Conservation (phyloP, 1,140 invertebrate species). For the Penaeus indicus region DNA sequence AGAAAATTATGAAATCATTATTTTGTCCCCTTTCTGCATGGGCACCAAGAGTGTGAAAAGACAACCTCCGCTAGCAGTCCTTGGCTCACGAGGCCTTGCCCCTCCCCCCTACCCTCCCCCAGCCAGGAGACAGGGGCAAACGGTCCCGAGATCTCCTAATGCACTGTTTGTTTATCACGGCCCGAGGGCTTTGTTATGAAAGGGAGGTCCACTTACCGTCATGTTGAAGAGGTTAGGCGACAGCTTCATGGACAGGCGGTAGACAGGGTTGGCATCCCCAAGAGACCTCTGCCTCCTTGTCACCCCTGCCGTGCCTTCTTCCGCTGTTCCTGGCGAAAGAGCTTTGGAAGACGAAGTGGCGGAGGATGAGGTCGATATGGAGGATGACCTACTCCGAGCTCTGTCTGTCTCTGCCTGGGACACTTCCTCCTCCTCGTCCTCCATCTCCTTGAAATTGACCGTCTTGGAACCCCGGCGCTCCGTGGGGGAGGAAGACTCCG, state of each 20-base stretch:
- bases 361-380: background rate
- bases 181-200: no score
- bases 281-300: constrained; percentile 26
- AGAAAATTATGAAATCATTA: no score
- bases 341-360: background rate
- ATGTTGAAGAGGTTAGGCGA: constrained; percentile 53
- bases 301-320: background rate
- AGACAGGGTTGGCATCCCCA: constrained; percentile 52
- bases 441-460: constrained; percentile 36
- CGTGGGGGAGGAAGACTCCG: background rate
- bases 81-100: no score
- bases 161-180: no score
- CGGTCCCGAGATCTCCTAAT: no score
- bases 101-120: no score
- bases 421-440: background rate
- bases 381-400: background rate
- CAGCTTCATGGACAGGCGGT: constrained; percentile 55
- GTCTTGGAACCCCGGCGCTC: constrained; percentile 29
- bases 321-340: background rate
- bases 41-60: no score
- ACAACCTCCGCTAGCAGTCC: no score
- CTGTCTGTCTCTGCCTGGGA: background rate
- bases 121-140: no score
- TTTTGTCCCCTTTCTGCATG: no score
- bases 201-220: constrained; percentile 37